These are phyloP conservation scores for Ernsta delagoae DNA, from an alignment of 2,888 invertebrate genomes.

Conservation along the genomic window DNA sequence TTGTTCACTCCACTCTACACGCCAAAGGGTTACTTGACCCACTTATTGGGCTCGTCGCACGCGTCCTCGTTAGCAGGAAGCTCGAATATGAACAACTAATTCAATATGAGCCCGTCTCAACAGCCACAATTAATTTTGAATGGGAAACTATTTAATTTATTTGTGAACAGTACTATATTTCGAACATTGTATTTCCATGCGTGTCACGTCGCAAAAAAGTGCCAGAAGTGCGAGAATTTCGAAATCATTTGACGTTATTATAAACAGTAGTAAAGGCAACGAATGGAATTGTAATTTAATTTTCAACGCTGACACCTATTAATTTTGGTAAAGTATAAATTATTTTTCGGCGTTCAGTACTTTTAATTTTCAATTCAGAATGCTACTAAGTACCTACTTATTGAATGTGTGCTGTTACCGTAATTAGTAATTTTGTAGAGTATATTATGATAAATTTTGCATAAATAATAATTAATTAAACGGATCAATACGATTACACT, in stretches of 20 bases:
- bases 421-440: conserved; percentile 16
- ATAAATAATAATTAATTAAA: neutral
- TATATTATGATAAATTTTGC: conserved; percentile 3
- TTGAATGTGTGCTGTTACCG: conserved; percentile 16
- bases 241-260: conserved; percentile 25
- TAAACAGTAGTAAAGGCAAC: conserved; percentile 18
- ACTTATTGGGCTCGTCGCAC: conserved; percentile 71
- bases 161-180: no score
- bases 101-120: conserved; percentile 47
- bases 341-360: conserved; percentile 25
- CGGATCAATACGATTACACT: conserved; percentile 7
- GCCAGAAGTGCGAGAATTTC: conserved; percentile 5
- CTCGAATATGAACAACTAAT: conserved; percentile 63
- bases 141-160: no score
- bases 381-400: no score
- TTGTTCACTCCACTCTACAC: conserved; percentile 73
- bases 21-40: conserved; percentile 82
- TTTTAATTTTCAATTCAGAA: conserved; percentile 29
- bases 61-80: conserved; percentile 63
- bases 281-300: conserved; percentile 31
- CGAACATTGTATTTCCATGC: neutral
- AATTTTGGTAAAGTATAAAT: conserved; percentile 30
- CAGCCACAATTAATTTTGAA: neutral
- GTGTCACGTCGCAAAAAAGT: conserved; percentile 11
- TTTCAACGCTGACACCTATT: conserved; percentile 30